Base-by-base conservation (phyloP, 2,888 invertebrate genomes). In the Habrosyne pyritoides region DNA sequence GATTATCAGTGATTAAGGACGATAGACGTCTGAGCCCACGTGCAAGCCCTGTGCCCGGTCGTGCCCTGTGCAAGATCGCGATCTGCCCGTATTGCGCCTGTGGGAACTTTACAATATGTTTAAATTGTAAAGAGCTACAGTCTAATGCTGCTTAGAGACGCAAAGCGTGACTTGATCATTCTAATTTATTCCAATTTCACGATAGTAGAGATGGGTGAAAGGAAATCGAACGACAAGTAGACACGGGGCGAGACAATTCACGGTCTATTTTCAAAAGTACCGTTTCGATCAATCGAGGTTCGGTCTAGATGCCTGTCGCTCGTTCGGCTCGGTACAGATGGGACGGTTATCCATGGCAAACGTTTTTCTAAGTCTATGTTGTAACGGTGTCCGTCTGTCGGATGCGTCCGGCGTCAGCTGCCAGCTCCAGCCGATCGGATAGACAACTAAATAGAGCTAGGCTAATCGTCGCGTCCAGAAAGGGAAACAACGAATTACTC, bases 401-500 rank as follows among this genome's bases (percentile, higher is more conserved):
- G 83, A 77, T 85, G 76, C 81, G 79, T 85, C 84, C 87, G 88
- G 86, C 80, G 90, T 88, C 91, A 90, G 91, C 89, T 91, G 91
- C 89, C 91, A 88, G 84, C 82, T 87, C 83, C 71, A 75, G 78
- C 74, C 67, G 69, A 75, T 73, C 75, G 75, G 89, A 89, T 83
- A 83, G 91, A 92, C 91, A 91, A 91, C 84, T 91, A 92, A 92
- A 92, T 92, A 89, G 91, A 87, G 86, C 83, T 81, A 73, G 81
- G 80, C 85, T 91, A 92, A 92, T 91, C 91, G 91, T 91, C 91
- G 89, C 87, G 83, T 84, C 86, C 78, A 83, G 83, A 70, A 83
- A 87, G 89, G 91, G 91, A 91, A 92, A 92, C 89, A 83, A 85
- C 86, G 90, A 89, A 91, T 91, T 92, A 92, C 89, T 80, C 73